These are phyloP conservation scores for Sphaeridia pumilis DNA, from an alignment of 2,888 invertebrate genomes.

Conservation along the genomic window DNA sequence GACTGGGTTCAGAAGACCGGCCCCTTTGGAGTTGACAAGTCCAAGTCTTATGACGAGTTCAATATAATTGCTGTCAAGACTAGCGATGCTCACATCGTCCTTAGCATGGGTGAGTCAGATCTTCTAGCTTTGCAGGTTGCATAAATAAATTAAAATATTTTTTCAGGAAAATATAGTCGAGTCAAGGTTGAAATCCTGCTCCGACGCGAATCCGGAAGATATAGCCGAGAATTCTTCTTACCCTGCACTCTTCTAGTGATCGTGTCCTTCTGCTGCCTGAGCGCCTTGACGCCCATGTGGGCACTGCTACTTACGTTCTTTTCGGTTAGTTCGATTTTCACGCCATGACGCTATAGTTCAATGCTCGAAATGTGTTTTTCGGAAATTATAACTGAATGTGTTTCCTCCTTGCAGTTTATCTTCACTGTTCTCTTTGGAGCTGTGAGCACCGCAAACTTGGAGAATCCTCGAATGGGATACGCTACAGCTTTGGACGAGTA, in stretches of 20 bases:
- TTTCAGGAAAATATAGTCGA: too few relatives aligned
- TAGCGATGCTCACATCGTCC: too few relatives aligned
- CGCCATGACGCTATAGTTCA: too few relatives aligned
- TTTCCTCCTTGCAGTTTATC: background rate
- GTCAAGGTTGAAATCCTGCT: background rate
- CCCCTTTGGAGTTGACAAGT: background rate
- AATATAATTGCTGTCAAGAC: background rate
- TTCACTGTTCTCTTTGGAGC: background rate
- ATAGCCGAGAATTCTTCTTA: background rate
- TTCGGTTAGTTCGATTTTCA: background rate
- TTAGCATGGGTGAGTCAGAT: too few relatives aligned
- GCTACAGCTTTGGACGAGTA: conserved; percentile 1
- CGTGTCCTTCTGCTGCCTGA: background rate
- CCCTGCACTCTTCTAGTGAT: background rate
- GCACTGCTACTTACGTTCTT: background rate
- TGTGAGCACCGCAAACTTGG: background rate
- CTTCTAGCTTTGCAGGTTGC: too few relatives aligned
- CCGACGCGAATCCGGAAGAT: background rate
- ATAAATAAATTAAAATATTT: too few relatives aligned
- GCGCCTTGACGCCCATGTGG: background rate
- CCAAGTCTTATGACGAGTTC: background rate
- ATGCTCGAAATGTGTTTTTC: too few relatives aligned
- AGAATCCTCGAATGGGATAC: background rate
- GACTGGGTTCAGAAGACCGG: background rate
- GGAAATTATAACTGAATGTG: too few relatives aligned